Evolutionary conservation across 2,888 invertebrate species (phyloP), one percentile per base, ranked within the genome.

Genomic region (Drosophila niveifrons): DNA sequence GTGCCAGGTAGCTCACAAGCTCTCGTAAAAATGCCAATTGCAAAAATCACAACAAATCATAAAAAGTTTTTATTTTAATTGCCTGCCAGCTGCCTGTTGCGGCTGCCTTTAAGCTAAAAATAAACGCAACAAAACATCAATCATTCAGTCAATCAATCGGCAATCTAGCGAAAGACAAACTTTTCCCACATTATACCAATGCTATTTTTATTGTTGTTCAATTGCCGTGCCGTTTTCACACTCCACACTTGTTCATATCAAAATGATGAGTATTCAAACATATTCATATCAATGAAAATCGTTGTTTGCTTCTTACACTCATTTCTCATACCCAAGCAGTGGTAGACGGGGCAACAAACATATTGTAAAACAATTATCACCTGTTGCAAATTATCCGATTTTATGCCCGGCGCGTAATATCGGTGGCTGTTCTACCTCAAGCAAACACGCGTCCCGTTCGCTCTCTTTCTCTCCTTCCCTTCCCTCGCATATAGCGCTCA

Each of bases 321-420:
- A 23, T 23, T 46, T 15, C 11, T 39, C 41, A 39, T n/a, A 4
- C 36, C n/a, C 41, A 18, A 23, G 6, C 29, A 13, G 28, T 23
- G 9, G 31, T 61, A 56, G 7, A 34, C 28, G 28, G 34, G 47
- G 23, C 36, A 36, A n/a, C 62, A 63, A 75, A 75, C 78, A 76
- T 82, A 87, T 89, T 87, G 89, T 89, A 81, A 89, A 89, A 87
- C 87, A 87, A 87, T 89, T 87, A 87, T 87, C 87, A 87, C 89
- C 87, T 87, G 89, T 89, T 87, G 87, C 89, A 87, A 87, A 87
- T 87, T 87, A 86, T 86, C 74, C 53, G 69, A 81, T 85, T 87
- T 88, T 82, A 87, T 87, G 86, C 71, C 66, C 71, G 48, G 48
- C 77, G 82, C 88, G 88, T 82, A 84, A 77, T 86, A 84, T 86